Percentiles rank a stretch among this genome's conserved stretches.
Conservation (phyloP, 2,888 invertebrate species). For the Drosophila atripex region DNA sequence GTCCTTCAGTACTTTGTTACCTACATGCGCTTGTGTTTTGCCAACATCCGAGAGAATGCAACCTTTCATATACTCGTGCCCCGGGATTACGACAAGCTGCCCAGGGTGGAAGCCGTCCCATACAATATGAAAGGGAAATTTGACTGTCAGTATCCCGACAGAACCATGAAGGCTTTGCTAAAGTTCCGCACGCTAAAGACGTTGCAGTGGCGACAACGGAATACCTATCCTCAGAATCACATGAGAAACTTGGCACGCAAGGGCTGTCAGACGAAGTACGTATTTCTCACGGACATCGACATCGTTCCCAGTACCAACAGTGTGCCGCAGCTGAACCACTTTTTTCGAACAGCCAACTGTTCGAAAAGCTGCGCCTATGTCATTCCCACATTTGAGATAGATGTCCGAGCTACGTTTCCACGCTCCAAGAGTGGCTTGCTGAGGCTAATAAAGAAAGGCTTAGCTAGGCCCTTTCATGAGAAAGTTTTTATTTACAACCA, state of each 20-base stretch:
- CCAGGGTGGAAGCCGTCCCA: slow-evolving; percentile 54
- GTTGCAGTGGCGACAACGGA: slow-evolving; percentile 89
- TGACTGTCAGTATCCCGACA: slow-evolving; percentile 89
- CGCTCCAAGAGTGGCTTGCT: slow-evolving; percentile 91
- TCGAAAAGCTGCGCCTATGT: slow-evolving; percentile 91
- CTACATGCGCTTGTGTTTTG: slow-evolving; percentile 90
- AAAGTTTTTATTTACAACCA: slow-evolving; percentile 97
- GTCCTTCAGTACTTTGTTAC: slow-evolving; percentile 89
- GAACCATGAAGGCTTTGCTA: slow-evolving; percentile 86
- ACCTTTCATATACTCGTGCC: slow-evolving; percentile 91
- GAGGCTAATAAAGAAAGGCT: slow-evolving; percentile 89
- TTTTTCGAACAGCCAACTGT: slow-evolving; percentile 86
- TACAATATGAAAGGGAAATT: slow-evolving; percentile 55
- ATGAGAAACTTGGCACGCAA: slow-evolving; percentile 93
- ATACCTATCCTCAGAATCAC: slow-evolving; percentile 95
- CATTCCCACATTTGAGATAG: slow-evolving; percentile 95
- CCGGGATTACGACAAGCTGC: slow-evolving; percentile 81
- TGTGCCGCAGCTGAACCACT: slow-evolving; percentile 88
- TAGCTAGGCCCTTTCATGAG: slow-evolving; percentile 95
- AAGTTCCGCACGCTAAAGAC: slow-evolving; percentile 87
- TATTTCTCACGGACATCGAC: slow-evolving; percentile 94
- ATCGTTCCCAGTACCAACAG: slow-evolving; percentile 92
- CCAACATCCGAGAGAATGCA: slow-evolving; percentile 89
- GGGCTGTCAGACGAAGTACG: slow-evolving; percentile 91
- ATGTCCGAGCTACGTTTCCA: slow-evolving; percentile 91